Conservation (phyloP, 2,797 vertebrate genomes). For the Brachyalestes nurse region DNA sequence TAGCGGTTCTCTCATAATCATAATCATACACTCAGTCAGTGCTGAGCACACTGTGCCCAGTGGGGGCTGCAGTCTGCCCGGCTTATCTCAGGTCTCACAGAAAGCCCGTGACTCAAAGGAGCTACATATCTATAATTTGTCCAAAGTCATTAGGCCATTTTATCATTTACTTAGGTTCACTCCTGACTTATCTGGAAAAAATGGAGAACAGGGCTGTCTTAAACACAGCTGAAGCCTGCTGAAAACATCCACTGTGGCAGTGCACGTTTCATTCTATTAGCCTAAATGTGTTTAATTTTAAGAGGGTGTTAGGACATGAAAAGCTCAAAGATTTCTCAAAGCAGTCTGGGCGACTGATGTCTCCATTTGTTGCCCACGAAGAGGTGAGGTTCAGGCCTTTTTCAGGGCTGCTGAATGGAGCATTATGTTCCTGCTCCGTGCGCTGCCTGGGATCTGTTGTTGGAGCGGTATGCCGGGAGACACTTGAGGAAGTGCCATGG, state of each 20-base stretch:
- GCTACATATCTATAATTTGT: slow-evolving; percentile 49
- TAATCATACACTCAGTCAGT: slow-evolving; percentile 51
- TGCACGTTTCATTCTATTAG: slow-evolving; percentile 44
- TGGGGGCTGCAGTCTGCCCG: slow-evolving; percentile 42
- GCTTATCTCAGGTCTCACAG: slow-evolving; percentile 52
- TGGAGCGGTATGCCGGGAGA: slow-evolving; percentile 71
- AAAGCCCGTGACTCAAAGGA: slow-evolving; percentile 45
- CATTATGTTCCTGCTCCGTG: slow-evolving; percentile 69
- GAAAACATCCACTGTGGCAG: slow-evolving; percentile 25
- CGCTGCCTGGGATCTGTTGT: slow-evolving; percentile 73
- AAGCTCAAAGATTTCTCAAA: slow-evolving; percentile 46
- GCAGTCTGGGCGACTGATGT: slow-evolving; percentile 66
- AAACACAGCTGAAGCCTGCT: slow-evolving; percentile 28
- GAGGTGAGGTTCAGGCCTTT: slow-evolving; percentile 71
- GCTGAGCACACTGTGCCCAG: slow-evolving; percentile 37
- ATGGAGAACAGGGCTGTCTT: background rate
- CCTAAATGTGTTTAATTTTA: slow-evolving; percentile 51
- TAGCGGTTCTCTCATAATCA: slow-evolving; percentile 58
- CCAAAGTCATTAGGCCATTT: slow-evolving; percentile 47
- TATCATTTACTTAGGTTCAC: slow-evolving; percentile 43
- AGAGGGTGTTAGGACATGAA: slow-evolving; percentile 47
- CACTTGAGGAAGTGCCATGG: slow-evolving; percentile 79
- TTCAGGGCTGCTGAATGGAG: slow-evolving; percentile 71
- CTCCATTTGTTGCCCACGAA: slow-evolving; percentile 71
- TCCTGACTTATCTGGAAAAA: slow-evolving; percentile 16